Conservation (phyloP, 1,140 invertebrate genomes). For the Micrasema minimum region DNA sequence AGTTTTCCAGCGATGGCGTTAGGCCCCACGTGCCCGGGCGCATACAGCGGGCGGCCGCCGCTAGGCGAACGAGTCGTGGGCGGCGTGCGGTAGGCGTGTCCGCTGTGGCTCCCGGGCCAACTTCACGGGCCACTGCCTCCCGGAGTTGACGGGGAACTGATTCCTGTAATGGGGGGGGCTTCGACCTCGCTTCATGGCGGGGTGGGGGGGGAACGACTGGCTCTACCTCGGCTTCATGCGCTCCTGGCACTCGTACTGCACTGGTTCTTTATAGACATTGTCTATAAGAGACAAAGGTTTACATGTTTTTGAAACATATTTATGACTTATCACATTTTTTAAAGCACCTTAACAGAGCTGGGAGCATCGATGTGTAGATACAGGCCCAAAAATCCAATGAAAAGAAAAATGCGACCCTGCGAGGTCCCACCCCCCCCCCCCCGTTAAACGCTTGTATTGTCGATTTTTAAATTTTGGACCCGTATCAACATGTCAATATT, state of each 20-base stretch:
- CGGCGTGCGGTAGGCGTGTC: conserved; percentile 87
- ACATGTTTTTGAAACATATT: neutral
- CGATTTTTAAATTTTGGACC: too few species aligned
- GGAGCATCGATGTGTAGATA: too few species aligned
- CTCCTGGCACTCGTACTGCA: conserved; percentile 86
- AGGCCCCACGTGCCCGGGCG: conserved; percentile 77
- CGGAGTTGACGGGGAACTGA: conserved; percentile 79
- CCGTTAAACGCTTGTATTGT: too few species aligned
- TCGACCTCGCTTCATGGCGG: too few species aligned
- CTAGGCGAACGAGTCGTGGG: conserved; percentile 76
- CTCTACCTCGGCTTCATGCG: conserved; percentile 93
- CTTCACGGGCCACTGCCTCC: conserved; percentile 72
- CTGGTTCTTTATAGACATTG: conserved; percentile 91
- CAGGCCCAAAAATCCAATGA: too few species aligned
- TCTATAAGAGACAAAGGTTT: conserved; percentile 79
- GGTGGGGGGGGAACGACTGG: too few species aligned
- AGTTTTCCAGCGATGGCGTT: conserved; percentile 13
- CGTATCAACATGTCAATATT: too few species aligned
- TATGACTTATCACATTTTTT: too few species aligned
- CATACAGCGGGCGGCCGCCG: conserved; percentile 84
- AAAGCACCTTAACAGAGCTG: too few species aligned
- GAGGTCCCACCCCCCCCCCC: too few species aligned
- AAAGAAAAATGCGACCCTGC: too few species aligned
- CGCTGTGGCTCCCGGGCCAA: conserved; percentile 81
- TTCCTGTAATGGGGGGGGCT: too few species aligned